Percentiles rank a stretch among this genome's conserved stretches.
Conservation (phyloP, 2,797 vertebrate genomes). For the Scleropages formosus region DNA sequence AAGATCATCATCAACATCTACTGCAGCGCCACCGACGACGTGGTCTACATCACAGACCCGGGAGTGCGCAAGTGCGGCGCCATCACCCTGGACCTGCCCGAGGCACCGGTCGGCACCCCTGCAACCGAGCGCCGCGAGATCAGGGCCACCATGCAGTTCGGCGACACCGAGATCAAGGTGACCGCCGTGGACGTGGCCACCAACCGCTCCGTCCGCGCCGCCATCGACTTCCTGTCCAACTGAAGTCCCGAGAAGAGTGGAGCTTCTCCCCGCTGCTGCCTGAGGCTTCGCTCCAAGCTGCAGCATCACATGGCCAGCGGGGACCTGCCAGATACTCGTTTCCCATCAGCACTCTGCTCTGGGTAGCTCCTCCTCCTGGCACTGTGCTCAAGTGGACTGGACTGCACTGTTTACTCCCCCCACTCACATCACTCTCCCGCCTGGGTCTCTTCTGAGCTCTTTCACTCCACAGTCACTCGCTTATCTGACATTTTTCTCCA, state of each 20-base stretch:
- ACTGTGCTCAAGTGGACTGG: no score
- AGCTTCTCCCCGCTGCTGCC: not conserved
- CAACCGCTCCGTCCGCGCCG: slow-evolving; percentile 76
- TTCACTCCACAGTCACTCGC: no score
- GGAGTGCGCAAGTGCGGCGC: slow-evolving; percentile 89
- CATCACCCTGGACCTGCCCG: slow-evolving; percentile 83
- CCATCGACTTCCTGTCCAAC: slow-evolving; percentile 94
- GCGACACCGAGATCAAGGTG: slow-evolving; percentile 95
- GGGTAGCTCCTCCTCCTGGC: no score
- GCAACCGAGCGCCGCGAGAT: slow-evolving; percentile 80
- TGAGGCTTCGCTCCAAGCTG: not conserved
- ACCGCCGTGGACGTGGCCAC: slow-evolving; percentile 83
- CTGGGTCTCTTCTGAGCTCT: no score
- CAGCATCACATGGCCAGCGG: no score
- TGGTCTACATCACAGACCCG: slow-evolving; percentile 83
- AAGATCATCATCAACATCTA: slow-evolving; percentile 96
- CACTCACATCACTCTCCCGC: no score
- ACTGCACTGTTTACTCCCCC: no score
- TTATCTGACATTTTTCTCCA: no score
- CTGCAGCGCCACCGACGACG: slow-evolving; percentile 80
- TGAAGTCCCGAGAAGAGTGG: slow-evolving; percentile 52
- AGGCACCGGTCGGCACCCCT: slow-evolving; percentile 41
- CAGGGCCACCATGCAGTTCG: slow-evolving; percentile 90
- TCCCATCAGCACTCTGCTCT: no score
- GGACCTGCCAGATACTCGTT: no score